Evolutionary conservation across 2,797 vertebrate genomes (phyloP).

Genomic region (Pseudotriccus pelzelni): DNA sequence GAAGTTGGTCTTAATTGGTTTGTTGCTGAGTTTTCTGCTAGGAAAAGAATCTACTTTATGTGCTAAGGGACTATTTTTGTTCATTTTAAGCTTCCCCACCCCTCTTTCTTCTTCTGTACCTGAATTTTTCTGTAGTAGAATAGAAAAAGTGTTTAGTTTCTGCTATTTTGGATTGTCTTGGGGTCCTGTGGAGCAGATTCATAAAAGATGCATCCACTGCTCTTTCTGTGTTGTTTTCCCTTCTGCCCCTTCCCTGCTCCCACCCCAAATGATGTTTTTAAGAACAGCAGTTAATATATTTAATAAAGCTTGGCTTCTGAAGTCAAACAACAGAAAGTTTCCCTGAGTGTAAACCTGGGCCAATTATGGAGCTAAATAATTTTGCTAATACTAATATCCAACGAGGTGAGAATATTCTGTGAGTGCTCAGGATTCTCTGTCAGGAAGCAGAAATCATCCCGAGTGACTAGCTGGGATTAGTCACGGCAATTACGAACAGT

Average conservation of each 20-base stretch:
- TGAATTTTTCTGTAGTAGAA: not conserved
- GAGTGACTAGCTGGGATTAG: constrained; percentile 23
- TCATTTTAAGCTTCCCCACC: not conserved
- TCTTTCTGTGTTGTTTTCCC: not conserved
- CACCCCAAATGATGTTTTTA: not conserved
- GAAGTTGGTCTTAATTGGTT: not conserved
- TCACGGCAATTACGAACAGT: not conserved
- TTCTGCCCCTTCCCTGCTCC: not conserved
- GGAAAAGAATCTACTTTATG: not conserved
- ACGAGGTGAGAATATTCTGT: not conserved
- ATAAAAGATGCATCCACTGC: not conserved
- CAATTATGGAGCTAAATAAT: not conserved
- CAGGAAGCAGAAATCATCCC: constrained; percentile 23
- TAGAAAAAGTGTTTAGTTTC: not conserved
- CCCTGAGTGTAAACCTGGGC: not conserved
- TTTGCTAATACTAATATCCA: not conserved
- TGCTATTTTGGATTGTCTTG: not conserved
- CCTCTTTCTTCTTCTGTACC: not conserved
- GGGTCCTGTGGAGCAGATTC: not conserved
- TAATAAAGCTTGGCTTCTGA: not conserved
- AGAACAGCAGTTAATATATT: not conserved
- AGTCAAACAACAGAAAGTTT: not conserved
- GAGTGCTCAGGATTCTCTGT: not conserved
- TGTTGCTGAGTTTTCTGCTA: not conserved
- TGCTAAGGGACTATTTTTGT: not conserved